Evolutionary conservation across 2,797 vertebrate species (phyloP).

Genomic region (Eulemur coronatus): DNA sequence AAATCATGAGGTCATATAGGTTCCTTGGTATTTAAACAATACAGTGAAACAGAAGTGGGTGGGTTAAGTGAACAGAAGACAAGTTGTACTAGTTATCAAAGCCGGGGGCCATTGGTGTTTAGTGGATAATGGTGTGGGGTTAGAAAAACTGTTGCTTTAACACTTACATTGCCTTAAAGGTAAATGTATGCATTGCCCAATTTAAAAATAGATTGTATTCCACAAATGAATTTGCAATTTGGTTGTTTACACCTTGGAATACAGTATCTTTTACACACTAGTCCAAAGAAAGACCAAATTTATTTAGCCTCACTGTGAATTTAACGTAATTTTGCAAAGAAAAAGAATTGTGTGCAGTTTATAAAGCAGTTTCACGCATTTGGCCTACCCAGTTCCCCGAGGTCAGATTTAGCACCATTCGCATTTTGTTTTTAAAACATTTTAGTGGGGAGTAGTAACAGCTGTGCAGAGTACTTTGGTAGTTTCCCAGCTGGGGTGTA

Average conservation of each 20-base stretch:
- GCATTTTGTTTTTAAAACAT: not conserved
- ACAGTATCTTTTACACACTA: not conserved
- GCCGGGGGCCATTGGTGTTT: not conserved
- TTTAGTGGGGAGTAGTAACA: not conserved
- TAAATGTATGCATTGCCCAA: not conserved
- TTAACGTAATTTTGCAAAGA: slow-evolving; percentile 4
- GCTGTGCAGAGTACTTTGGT: not conserved
- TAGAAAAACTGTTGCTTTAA: not conserved
- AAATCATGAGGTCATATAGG: not conserved
- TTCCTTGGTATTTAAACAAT: not conserved
- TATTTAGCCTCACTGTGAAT: not conserved
- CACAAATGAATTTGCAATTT: not conserved
- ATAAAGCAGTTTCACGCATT: not conserved
- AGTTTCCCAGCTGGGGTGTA: not conserved
- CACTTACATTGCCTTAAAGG: not conserved
- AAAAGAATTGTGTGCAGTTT: not conserved
- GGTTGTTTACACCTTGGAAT: not conserved
- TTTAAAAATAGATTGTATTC: not conserved
- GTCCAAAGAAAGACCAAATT: not conserved
- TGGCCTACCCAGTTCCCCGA: not conserved
- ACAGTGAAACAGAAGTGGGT: not conserved
- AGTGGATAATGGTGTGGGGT: not conserved
- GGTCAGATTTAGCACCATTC: not conserved
- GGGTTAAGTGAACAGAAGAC: not conserved
- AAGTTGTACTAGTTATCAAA: not conserved